These are phyloP conservation scores for Lathamus discolor DNA, from an alignment of 2,113 vertebrate genomes.

Conservation along the genomic window DNA sequence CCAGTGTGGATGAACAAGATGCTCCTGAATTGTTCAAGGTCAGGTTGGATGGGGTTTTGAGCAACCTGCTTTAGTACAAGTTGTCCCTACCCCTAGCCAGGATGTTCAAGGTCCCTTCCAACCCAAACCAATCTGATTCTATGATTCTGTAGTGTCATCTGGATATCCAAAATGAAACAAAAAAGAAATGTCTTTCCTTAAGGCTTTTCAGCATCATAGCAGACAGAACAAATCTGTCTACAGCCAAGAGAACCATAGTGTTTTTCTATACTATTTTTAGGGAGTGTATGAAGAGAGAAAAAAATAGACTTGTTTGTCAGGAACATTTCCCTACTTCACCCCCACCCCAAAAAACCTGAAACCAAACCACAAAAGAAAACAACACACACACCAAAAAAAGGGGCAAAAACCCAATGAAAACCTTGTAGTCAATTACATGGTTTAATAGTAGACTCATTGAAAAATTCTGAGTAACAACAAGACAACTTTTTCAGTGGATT, in stretches of 20 bases:
- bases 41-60: not conserved
- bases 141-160: not conserved
- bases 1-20: not conserved
- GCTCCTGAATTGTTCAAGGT: not conserved
- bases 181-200: not conserved
- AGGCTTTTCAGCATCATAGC: not conserved
- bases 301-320: not conserved
- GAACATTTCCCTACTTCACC: accelerated
- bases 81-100: not conserved
- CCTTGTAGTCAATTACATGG: not conserved
- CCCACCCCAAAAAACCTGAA: not conserved
- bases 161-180: not conserved
- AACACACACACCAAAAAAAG: too few relatives aligned
- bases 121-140: not conserved
- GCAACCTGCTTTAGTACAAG: not conserved
- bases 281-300: not conserved
- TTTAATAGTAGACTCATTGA: not conserved
- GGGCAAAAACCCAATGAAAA: not conserved
- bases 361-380: not conserved
- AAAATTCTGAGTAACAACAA: not conserved
- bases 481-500: not conserved
- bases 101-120: not conserved
- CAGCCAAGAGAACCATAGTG: not conserved
- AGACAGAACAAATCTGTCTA: not conserved
- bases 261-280: not conserved